Conservation (phyloP, 2,888 invertebrate species). For the Xylophagus ater region DNA sequence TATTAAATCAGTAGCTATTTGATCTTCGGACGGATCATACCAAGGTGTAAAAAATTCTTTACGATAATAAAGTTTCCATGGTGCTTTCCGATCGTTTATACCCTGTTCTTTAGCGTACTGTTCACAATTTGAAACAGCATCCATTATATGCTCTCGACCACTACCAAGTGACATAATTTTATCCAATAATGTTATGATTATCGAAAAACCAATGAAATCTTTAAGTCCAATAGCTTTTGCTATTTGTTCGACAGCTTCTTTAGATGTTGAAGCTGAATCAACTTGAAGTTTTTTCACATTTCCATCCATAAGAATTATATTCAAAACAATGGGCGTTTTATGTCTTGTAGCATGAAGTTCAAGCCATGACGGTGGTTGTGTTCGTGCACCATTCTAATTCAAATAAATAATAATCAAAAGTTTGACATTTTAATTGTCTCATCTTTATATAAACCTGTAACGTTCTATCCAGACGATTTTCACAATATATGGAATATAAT, state of each 20-base stretch:
- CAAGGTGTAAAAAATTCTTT: slow-evolving; percentile 88
- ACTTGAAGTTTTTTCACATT: slow-evolving; percentile 67
- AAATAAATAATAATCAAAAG: neutral
- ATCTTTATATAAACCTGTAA: slow-evolving; percentile 37
- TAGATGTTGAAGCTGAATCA: slow-evolving; percentile 84
- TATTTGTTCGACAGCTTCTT: slow-evolving; percentile 74
- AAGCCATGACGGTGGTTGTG: slow-evolving; percentile 86
- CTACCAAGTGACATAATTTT: slow-evolving; percentile 81
- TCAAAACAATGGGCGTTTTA: slow-evolving; percentile 70
- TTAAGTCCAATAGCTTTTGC: slow-evolving; percentile 62
- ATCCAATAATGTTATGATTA: slow-evolving; percentile 82
- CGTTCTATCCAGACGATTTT: slow-evolving; percentile 73
- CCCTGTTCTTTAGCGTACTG: slow-evolving; percentile 89
- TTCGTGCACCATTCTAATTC: slow-evolving; percentile 63
- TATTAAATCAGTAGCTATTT: slow-evolving; percentile 75
- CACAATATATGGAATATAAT: slow-evolving; percentile 81
- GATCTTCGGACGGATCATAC: slow-evolving; percentile 77
- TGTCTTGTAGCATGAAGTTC: slow-evolving; percentile 77
- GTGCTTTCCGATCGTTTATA: slow-evolving; percentile 68
- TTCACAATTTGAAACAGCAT: slow-evolving; percentile 92
- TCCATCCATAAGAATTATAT: slow-evolving; percentile 83
- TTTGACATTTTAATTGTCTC: neutral
- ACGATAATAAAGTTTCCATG: slow-evolving; percentile 78
- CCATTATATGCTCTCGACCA: slow-evolving; percentile 86
- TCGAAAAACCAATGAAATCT: slow-evolving; percentile 83